Evolutionary conservation across 2,888 invertebrate genomes (phyloP).

Genomic region (Meta bourneti): DNA sequence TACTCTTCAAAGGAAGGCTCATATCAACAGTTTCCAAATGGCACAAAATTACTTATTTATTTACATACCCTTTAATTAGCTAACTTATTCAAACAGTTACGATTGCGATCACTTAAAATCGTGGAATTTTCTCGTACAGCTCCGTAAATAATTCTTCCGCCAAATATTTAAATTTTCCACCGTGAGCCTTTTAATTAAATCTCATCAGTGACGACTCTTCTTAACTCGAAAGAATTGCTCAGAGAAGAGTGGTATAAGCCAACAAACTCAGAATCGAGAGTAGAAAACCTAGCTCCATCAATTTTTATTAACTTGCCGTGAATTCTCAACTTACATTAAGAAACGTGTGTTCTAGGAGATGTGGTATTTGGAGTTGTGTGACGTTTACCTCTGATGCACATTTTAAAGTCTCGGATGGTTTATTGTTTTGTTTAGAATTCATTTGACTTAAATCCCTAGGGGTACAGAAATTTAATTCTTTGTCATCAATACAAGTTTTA

Average conservation of each 20-base stretch:
- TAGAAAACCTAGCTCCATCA: too few relatives aligned
- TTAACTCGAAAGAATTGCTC: not conserved
- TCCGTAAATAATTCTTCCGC: conserved; percentile 76
- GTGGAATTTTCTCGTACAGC: conserved; percentile 32
- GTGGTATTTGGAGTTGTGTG: too few relatives aligned
- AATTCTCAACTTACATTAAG: too few relatives aligned
- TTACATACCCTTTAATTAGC: conserved; percentile 68
- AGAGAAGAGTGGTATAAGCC: conserved; percentile 25
- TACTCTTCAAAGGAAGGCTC: conserved; percentile 23
- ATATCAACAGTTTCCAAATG: conserved; percentile 57
- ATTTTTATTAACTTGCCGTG: too few relatives aligned
- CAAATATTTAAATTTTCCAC: conserved; percentile 76
- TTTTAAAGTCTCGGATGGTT: too few relatives aligned
- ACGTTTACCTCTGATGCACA: too few relatives aligned
- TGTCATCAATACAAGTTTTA: too few relatives aligned
- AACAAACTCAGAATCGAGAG: not conserved
- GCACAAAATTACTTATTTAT: conserved; percentile 72
- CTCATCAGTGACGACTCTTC: conserved; percentile 66
- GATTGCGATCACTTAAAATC: conserved; percentile 71
- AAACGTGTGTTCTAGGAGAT: too few relatives aligned
- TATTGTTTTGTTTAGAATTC: too few relatives aligned
- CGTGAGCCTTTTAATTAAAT: conserved; percentile 72
- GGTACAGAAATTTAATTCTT: too few relatives aligned
- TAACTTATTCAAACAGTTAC: conserved; percentile 74
- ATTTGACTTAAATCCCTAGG: too few relatives aligned